Evolutionary conservation across 92 coral and sea anemone species (phyloP).

Genomic region (Porites cylindrica): DNA sequence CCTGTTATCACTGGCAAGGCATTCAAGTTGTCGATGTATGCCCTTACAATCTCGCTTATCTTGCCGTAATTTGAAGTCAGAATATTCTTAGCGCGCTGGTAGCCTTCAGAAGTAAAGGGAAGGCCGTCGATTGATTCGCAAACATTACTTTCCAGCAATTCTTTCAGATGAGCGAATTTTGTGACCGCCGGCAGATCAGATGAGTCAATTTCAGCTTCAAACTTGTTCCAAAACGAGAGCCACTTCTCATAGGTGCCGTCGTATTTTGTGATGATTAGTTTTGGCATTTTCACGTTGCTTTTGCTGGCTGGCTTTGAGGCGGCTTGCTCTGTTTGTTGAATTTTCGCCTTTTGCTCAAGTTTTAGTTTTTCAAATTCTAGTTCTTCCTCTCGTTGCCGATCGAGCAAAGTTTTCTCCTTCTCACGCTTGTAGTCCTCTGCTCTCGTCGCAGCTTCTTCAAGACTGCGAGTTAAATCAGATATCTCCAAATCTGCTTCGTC

Average conservation of each 20-base stretch:
- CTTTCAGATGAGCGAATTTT: slow-evolving; percentile 61
- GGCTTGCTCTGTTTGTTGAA: slow-evolving; percentile 12
- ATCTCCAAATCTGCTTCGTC: too few species aligned
- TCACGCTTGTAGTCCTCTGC: too few species aligned
- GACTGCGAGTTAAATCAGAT: too few species aligned
- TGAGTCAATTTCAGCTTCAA: slow-evolving; percentile 48
- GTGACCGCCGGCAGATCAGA: slow-evolving; percentile 30
- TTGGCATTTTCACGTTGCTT: slow-evolving; percentile 47
- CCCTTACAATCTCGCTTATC: slow-evolving; percentile 40
- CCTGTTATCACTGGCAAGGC: slow-evolving; percentile 20
- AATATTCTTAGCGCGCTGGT: slow-evolving; percentile 60
- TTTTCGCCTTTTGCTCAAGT: background rate
- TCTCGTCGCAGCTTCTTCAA: too few species aligned
- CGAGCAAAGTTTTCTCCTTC: slow-evolving; percentile 16
- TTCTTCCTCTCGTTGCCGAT: slow-evolving; percentile 33
- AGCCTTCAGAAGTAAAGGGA: slow-evolving; percentile 61
- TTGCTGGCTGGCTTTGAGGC: slow-evolving; percentile 15
- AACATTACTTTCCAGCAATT: slow-evolving; percentile 44
- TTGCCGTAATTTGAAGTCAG: slow-evolving; percentile 19
- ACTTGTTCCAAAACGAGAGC: slow-evolving; percentile 37
- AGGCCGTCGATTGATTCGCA: slow-evolving; percentile 47
- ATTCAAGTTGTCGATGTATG: slow-evolving; percentile 4
- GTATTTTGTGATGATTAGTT: slow-evolving; percentile 44
- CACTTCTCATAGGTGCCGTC: slow-evolving; percentile 39
- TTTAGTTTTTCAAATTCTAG: background rate